These are phyloP conservation scores for Apocrypta bakeri DNA, from an alignment of 1,140 invertebrate species.

Conservation along the genomic window DNA sequence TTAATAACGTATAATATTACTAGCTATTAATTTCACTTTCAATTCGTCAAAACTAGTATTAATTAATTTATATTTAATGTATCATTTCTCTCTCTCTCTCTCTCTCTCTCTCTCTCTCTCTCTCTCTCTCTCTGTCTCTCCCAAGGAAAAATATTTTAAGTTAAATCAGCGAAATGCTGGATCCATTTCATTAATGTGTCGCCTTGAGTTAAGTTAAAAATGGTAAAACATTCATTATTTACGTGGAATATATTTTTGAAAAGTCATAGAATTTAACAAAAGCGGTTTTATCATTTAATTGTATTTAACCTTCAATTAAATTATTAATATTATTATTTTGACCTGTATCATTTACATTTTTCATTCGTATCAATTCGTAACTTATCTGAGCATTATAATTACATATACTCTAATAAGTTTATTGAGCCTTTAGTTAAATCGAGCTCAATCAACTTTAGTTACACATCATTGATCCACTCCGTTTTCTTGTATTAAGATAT, in stretches of 20 bases:
- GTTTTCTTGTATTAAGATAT: slow-evolving; percentile 37
- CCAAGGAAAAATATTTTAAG: too few species aligned
- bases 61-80: too few species aligned
- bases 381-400: background rate
- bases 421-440: slow-evolving; percentile 24
- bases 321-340: too few species aligned
- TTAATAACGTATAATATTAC: background rate
- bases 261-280: background rate
- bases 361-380: background rate
- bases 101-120: too few species aligned
- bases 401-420: slow-evolving; percentile 12
- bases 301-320: too few species aligned
- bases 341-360: too few species aligned
- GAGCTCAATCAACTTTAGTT: slow-evolving; percentile 3
- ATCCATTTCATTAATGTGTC: slow-evolving; percentile 2
- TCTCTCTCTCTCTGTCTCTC: too few species aligned
- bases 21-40: background rate
- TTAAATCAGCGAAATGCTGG: background rate
- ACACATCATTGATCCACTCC: slow-evolving; percentile 44
- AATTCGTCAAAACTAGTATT: background rate
- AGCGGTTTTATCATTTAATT: background rate
- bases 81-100: too few species aligned
- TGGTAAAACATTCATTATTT: background rate
- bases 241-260: background rate
- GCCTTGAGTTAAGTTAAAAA: background rate